Base-by-base conservation (phyloP, 2,888 invertebrate genomes). In the Autographa gamma region DNA sequence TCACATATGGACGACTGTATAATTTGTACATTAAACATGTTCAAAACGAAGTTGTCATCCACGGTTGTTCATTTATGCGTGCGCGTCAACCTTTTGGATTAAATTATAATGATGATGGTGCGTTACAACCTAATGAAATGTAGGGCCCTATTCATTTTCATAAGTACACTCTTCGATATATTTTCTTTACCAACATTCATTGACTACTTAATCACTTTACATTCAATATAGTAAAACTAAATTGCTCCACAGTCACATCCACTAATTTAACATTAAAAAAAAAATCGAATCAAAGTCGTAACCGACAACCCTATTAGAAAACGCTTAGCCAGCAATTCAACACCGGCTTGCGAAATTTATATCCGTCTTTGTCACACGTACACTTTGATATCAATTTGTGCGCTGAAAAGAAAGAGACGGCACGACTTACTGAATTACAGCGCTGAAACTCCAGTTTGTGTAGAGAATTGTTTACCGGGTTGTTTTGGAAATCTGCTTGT, bases 341-440 rank as follows among this genome's bases (percentile, higher is more conserved):
- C 70, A 79, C 75, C 81, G 79, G 77, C 75, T 77, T 85, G 90
- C 88, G 88, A 88, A 91, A 91, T 89, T 86, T 90, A 89, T 91
- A 87, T 84, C 87, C 83, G 81, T 92, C 92, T 91, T 91, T 87
- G 88, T 92, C 91, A 83, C 86, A 85, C 91, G 77, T 76, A 73
- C 66, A 77, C 82, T 83, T 80, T 69, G 73, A 88, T 90, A 89
- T 90, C 90, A 91, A 90, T 90, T 90, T 89, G 84, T 85, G 73
- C 77, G 72, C 76, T 86, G 83, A 86, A 88, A 86, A 81, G 85
- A 88, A 86, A 88, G 89, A 87, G 87, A 88, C 76, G 74, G 83
- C 70, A 61, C 70, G 66, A 75, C 61, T 69, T 70, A 69, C 81
- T 85, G 84, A 83, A 87, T 86, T 81, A 82, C 76, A 83, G 79